Percentiles rank a stretch among this genome's conserved stretches.
Evolutionary conservation across 2,113 vertebrate species (phyloP).

Genomic region (Anolis carolinensis): DNA sequence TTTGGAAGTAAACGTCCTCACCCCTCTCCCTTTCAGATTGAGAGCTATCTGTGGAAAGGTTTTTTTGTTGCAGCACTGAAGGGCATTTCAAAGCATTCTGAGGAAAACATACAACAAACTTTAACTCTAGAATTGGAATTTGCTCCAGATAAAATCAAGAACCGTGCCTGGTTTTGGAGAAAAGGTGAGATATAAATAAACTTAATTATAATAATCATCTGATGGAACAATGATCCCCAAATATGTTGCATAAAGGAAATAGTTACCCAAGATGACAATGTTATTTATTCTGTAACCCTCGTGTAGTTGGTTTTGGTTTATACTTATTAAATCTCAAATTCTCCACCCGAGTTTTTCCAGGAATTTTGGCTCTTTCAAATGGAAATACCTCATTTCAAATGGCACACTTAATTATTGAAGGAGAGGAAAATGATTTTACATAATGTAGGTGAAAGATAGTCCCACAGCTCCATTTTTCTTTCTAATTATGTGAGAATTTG

Average conservation of each 20-base stretch:
- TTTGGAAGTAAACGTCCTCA: neutral
- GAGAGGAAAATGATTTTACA: constrained; percentile 11
- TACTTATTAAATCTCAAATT: neutral
- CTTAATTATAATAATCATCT: too few species aligned
- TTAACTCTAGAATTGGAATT: neutral
- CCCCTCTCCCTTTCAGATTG: too few species aligned
- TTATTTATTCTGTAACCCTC: neutral
- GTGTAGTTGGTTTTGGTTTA: neutral
- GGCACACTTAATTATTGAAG: constrained; percentile 54
- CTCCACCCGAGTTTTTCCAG: constrained; percentile 25
- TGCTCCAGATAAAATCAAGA: neutral
- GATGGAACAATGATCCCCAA: neutral
- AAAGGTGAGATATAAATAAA: too few species aligned
- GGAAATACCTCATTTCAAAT: constrained; percentile 53
- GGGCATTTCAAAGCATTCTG: too few species aligned
- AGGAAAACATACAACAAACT: neutral
- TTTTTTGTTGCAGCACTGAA: too few species aligned
- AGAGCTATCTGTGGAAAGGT: too few species aligned
- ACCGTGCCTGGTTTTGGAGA: too few species aligned
- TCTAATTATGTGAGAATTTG: constrained; percentile 49
- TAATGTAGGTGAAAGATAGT: constrained; percentile 17
- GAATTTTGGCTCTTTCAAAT: constrained; percentile 18
- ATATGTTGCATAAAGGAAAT: too few species aligned
- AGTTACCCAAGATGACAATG: neutral
- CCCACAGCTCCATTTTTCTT: constrained; percentile 50